These are phyloP conservation scores for Cynocephalus volans DNA, from an alignment of 2,113 vertebrate species.

Conservation along the genomic window DNA sequence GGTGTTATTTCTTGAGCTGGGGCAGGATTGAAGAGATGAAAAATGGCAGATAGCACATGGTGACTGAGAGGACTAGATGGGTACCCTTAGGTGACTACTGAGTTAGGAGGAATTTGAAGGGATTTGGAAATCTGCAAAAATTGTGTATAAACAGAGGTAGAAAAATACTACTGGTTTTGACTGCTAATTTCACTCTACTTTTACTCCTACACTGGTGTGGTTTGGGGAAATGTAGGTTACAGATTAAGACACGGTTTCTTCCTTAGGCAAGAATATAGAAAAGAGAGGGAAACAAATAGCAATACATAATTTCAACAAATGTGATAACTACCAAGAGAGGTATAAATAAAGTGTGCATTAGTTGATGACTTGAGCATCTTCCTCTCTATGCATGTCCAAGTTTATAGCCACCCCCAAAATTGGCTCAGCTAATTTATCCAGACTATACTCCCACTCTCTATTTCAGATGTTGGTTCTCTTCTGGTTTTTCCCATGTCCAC, in stretches of 20 bases:
- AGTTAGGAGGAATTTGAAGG: conserved; percentile 2
- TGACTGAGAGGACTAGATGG: not conserved
- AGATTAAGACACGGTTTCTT: not conserved
- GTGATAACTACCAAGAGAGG: not conserved
- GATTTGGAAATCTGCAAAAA: not conserved
- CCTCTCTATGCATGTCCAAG: not conserved
- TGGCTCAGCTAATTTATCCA: not conserved
- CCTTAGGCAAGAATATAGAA: not conserved
- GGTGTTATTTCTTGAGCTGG: not conserved
- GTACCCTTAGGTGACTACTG: not conserved
- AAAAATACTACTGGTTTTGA: not conserved
- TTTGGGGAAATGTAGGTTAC: not conserved
- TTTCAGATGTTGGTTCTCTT: not conserved
- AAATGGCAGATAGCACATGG: not conserved
- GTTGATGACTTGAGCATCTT: not conserved
- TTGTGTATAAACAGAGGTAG: not conserved
- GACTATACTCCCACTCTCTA: not conserved
- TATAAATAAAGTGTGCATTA: not conserved
- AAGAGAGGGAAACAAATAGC: not conserved
- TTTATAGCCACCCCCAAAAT: not conserved
- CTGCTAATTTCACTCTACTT: conserved; percentile 30
- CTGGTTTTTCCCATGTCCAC: not conserved
- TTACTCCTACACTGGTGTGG: not conserved
- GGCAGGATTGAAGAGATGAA: not conserved
- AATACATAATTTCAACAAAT: not conserved